These are phyloP conservation scores for Synergus itoensis DNA, from an alignment of 2,888 invertebrate species.

Conservation along the genomic window DNA sequence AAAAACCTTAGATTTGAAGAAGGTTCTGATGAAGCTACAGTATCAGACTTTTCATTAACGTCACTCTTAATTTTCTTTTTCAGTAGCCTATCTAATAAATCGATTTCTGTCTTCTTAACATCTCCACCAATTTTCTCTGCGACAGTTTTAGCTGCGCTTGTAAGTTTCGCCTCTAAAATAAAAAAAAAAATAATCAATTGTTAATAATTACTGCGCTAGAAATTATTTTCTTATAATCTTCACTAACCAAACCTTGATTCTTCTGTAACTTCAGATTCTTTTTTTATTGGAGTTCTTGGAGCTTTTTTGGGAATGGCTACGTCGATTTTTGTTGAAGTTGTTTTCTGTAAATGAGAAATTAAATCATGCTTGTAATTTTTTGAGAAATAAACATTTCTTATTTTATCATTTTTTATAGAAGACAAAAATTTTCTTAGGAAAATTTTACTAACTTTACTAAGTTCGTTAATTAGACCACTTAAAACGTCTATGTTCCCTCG, in stretches of 20 bases:
- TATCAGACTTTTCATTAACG: constrained; percentile 1
- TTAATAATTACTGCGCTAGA: background rate
- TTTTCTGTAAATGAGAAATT: background rate
- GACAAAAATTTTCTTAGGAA: constrained; percentile 21
- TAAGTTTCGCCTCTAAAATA: constrained; percentile 75
- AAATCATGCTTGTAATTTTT: background rate
- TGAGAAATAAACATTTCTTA: background rate
- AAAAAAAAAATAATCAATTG: constrained; percentile 21
- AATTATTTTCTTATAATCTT: background rate
- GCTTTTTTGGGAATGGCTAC: constrained; percentile 24
- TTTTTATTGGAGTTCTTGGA: constrained; percentile 42
- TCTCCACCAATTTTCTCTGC: constrained; percentile 85
- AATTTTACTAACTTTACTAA: constrained; percentile 51
- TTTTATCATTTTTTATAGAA: constrained; percentile 44
- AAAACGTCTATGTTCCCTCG: constrained; percentile 25
- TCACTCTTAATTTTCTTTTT: constrained; percentile 69
- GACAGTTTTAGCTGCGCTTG: constrained; percentile 85
- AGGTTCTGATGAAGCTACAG: constrained; percentile 22
- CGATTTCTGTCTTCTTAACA: constrained; percentile 85
- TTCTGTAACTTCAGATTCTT: constrained; percentile 28
- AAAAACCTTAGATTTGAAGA: constrained; percentile 49
- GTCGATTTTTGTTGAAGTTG: constrained; percentile 7
- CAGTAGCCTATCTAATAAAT: constrained; percentile 85
- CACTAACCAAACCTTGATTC: constrained; percentile 10
- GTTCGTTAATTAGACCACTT: constrained; percentile 48